A percentile compares a stretch with the other conserved stretches of the same genome.
phyloP scores from a whole-genome alignment of 2,888 invertebrate species.

The Leptothorax acervorum region DNA sequence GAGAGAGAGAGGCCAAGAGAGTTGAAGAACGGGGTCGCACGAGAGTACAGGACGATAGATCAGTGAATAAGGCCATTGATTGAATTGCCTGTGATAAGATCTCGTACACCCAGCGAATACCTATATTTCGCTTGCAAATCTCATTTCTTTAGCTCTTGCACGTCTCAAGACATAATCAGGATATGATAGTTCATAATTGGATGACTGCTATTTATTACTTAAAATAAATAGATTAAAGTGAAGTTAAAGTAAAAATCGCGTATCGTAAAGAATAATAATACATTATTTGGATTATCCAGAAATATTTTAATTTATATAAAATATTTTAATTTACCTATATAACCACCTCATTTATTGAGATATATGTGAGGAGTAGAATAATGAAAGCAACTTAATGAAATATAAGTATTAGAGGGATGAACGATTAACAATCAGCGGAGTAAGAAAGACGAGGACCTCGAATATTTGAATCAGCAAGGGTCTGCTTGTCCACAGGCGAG shows the following conservation, averaged over 20 bases:
- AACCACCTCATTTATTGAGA: background rate
- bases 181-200: background rate
- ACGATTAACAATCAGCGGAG: background rate
- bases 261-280: too few relatives aligned
- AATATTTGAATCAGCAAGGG: conserved; percentile 58
- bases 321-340: background rate
- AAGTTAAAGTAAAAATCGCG: too few relatives aligned
- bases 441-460: background rate
- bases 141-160: background rate
- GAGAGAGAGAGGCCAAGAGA: background rate
- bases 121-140: background rate
- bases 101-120: background rate
- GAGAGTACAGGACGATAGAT: background rate
- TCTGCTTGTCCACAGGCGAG: conserved; percentile 55
- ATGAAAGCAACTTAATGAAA: background rate
- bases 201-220: background rate
- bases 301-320: background rate
- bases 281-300: background rate
- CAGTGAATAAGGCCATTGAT: conserved; percentile 19
- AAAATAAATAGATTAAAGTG: background rate
- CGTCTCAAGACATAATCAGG: background rate
- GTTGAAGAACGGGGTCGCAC: conserved; percentile 8
- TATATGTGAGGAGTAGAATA: background rate
- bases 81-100: background rate
- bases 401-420: background rate